Percentiles rank a stretch among this genome's conserved stretches.
These are phyloP conservation scores for Caenorhabditis sp. DNA, from an alignment of 2,888 invertebrate species.

Conservation along the genomic window DNA sequence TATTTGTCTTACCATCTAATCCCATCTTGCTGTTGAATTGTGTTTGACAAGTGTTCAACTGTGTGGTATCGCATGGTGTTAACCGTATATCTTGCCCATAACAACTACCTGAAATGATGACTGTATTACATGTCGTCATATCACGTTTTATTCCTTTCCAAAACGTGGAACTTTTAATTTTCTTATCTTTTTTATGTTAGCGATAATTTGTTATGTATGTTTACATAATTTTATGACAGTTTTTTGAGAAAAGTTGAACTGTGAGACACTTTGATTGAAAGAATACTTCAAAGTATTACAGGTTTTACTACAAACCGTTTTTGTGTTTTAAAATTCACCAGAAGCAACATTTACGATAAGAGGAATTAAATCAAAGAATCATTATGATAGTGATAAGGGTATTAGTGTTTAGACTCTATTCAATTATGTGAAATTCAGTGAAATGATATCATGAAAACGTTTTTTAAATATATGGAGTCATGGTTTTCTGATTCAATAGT, in stretches of 20 bases:
- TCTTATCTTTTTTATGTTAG: neutral
- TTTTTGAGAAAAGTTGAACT: too few relatives aligned
- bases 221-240: too few relatives aligned
- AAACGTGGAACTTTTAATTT: neutral
- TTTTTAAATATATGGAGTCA: too few relatives aligned
- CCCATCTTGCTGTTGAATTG: constrained; percentile 49
- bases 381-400: neutral
- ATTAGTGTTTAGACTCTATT: neutral
- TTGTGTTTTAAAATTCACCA: neutral
- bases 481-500: too few relatives aligned
- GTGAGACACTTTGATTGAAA: too few relatives aligned
- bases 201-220: neutral
- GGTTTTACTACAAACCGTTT: neutral
- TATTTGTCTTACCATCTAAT: constrained; percentile 40
- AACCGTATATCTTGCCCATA: constrained; percentile 29
- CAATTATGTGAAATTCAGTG: neutral
- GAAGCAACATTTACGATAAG: neutral
- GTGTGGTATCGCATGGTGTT: constrained; percentile 29
- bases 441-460: neutral
- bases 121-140: neutral
- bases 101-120: constrained; percentile 4
- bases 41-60: constrained; percentile 45
- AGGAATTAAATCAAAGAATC: neutral
- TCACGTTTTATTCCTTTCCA: neutral
- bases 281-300: too few relatives aligned